These are phyloP conservation scores for Artibeus lituratus DNA, from an alignment of 2,797 vertebrate species.

Conservation along the genomic window DNA sequence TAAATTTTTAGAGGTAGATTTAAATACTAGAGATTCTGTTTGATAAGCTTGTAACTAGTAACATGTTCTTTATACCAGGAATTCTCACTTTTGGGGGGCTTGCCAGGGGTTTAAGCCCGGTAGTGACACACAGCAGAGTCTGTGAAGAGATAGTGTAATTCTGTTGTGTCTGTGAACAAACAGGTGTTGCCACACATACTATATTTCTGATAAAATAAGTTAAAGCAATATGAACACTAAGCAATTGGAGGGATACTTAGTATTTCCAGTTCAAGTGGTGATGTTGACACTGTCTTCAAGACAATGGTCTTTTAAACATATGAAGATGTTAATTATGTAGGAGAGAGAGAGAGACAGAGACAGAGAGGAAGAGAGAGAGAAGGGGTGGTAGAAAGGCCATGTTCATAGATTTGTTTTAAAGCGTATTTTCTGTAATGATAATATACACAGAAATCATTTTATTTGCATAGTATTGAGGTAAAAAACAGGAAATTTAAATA, in stretches of 20 bases:
- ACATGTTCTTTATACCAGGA: not conserved
- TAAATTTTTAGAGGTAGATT: not conserved
- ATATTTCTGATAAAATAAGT: not conserved
- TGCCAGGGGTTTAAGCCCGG: not conserved
- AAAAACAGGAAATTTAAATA: not conserved
- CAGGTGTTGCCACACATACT: not conserved
- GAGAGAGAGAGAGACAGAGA: too few relatives aligned
- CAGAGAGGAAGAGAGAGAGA: not conserved
- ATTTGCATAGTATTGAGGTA: not conserved
- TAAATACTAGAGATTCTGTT: not conserved
- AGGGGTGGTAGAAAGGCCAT: not conserved
- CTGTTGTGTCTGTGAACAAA: not conserved
- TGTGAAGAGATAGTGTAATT: not conserved
- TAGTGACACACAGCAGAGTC: not conserved
- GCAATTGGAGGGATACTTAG: not conserved
- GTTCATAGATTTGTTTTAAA: not conserved
- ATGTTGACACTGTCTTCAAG: not conserved
- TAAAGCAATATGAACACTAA: not conserved
- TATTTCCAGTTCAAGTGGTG: not conserved
- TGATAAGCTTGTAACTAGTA: not conserved
- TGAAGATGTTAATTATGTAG: not conserved
- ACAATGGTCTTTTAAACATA: not conserved
- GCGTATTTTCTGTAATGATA: conserved; percentile 4
- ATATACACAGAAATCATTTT: not conserved
- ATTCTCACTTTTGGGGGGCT: not conserved